Percentiles rank a stretch among this genome's conserved stretches.
phyloP scores from a whole-genome alignment of 2,113 vertebrate species.

The Sapayoa aenigma region DNA sequence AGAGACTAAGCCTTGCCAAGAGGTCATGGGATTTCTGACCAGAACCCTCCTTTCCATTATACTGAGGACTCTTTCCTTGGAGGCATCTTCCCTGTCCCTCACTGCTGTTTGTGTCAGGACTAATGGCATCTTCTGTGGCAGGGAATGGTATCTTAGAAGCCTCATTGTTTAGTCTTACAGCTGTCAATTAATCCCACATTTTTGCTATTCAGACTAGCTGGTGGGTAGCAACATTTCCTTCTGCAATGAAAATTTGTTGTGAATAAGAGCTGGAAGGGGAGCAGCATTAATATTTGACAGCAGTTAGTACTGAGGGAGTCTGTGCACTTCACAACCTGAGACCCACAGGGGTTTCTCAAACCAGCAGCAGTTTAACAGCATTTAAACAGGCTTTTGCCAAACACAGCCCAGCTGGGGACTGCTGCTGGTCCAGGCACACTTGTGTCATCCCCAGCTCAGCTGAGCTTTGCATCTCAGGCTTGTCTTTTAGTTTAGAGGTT shows the following conservation, averaged over 20 bases:
- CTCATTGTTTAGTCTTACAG: slow-evolving; percentile 45
- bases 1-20: not conserved
- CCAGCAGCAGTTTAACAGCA: slow-evolving; percentile 5
- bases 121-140: not conserved
- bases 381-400: slow-evolving; percentile 32
- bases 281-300: slow-evolving; percentile 52
- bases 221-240: slow-evolving; percentile 46
- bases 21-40: not conserved
- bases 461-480: fast-evolving
- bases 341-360: slow-evolving; percentile 4
- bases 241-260: slow-evolving; percentile 37
- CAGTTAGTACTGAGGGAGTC: slow-evolving; percentile 16
- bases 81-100: not conserved
- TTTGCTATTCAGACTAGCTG: slow-evolving; percentile 23
- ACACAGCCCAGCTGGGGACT: not conserved
- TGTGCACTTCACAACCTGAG: slow-evolving; percentile 21
- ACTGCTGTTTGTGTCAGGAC: fast-evolving
- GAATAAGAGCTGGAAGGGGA: slow-evolving; percentile 49
- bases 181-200: slow-evolving; percentile 48
- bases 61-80: not conserved
- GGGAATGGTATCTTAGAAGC: not conserved
- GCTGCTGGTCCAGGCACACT: not conserved
- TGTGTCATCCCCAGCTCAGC: not conserved
- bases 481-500: not conserved
- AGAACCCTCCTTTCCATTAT: not conserved